These are phyloP conservation scores for Pristionchus fissidentatus DNA, from an alignment of 2,888 invertebrate genomes.

Conservation along the genomic window DNA sequence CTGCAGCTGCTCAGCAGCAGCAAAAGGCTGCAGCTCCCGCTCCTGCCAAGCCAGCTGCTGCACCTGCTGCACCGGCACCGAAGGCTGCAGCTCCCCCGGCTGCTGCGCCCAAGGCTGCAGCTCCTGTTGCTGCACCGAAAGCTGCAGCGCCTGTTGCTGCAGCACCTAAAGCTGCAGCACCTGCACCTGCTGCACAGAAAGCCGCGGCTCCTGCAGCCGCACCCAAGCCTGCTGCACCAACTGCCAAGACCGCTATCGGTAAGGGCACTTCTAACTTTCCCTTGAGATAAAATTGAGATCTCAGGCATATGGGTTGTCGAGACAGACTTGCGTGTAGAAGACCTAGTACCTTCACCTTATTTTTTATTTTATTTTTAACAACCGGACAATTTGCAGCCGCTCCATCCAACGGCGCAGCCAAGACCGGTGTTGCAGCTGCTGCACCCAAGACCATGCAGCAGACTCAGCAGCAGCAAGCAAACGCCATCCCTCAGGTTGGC, in stretches of 20 bases:
- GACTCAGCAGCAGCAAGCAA: background rate
- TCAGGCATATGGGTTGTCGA: too few species aligned
- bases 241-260: background rate
- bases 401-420: background rate
- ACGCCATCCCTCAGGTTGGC: conserved; percentile 25
- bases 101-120: background rate
- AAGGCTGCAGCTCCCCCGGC: background rate
- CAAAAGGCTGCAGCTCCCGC: background rate
- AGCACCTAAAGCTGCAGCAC: background rate
- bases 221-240: background rate
- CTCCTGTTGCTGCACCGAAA: background rate
- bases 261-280: too few species aligned
- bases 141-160: background rate
- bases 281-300: too few species aligned
- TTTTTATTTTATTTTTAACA: background rate
- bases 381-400: background rate
- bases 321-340: too few species aligned
- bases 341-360: background rate
- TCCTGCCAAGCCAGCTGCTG: background rate
- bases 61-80: background rate
- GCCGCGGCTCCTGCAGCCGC: background rate
- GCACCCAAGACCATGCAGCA: conserved; percentile 25
- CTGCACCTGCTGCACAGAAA: background rate
- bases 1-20: background rate
- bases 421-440: conserved; percentile 14